Evolutionary conservation across 2,888 invertebrate genomes (phyloP), one percentile per base, ranked within the genome.

Genomic region (Loripinus fragilis): DNA sequence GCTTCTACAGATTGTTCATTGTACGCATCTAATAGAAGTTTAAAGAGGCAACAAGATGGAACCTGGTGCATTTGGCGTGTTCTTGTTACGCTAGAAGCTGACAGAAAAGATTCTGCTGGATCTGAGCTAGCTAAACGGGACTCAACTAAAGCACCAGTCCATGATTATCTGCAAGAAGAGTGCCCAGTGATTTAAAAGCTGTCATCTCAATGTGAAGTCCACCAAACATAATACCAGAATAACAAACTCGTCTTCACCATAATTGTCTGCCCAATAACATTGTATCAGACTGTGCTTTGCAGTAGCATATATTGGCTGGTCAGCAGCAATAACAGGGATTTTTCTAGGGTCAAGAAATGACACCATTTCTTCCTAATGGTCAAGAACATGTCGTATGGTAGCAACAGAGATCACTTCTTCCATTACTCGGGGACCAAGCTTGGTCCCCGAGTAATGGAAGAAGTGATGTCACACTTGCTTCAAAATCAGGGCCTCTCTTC

Each of bases 91-190:
- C 82, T 79, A 15, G 68, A n/a, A 15, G 67, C 73, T 41, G 64
- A 69, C 55, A 80, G 30, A 45, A 78, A 74, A 1, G 76, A 81
- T n/a, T 88, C 82, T 10, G 85, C 86, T 42, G 72, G 77, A 1
- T 88, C 89, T 55, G 81, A 35, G 20, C 82, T 64, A 20, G 87
- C 81, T 60, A 90, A 78, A 10, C 52, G 79, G 12, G 89, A 86
- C 38, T 82, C n/a, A n/a, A n/a, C n/a, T n/a, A n/a, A n/a, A n/a
- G n/a, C n/a, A n/a, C n/a, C n/a, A n/a, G n/a, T n/a, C n/a, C n/a
- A n/a, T n/a, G n/a, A n/a, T n/a, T n/a, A n/a, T n/a, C n/a, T n/a
- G n/a, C 42, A 8, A 42, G 42, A 42, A 42, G 42, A 42, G 42
- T 42, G 15, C 42, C 42, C 8, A 42, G 42, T 12, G 42, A 42